A percentile compares a stretch with the other conserved stretches of the same genome.
These are phyloP conservation scores for Melieria picta DNA, from an alignment of 2,888 invertebrate genomes.

Conservation along the genomic window DNA sequence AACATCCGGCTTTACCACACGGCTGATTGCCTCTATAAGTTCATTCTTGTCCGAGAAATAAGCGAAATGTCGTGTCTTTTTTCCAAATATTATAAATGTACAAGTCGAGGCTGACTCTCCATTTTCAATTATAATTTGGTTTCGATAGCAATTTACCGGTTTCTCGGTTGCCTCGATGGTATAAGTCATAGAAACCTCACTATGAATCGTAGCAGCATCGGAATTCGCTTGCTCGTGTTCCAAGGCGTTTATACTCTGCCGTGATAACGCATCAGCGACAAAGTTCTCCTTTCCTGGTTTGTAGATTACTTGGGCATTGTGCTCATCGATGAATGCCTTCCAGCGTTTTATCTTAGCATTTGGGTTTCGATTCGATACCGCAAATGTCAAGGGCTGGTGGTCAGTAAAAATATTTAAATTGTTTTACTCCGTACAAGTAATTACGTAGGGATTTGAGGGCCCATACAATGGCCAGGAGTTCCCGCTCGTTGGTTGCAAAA, in stretches of 20 bases:
- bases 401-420: conserved; percentile 19
- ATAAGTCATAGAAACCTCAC: conserved; percentile 39
- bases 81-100: conserved; percentile 32
- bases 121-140: conserved; percentile 42
- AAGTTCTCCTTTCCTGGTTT: conserved; percentile 27
- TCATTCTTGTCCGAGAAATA: conserved; percentile 26
- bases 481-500: conserved; percentile 23
- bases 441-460: conserved; percentile 13
- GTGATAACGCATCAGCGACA: conserved; percentile 32
- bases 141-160: conserved; percentile 43
- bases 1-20: conserved; percentile 20
- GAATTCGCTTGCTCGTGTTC: conserved; percentile 26
- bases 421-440: conserved; percentile 18
- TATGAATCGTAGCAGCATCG: conserved; percentile 31
- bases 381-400: conserved; percentile 26
- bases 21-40: conserved; percentile 20
- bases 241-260: too few species aligned
- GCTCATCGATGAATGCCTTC: conserved; percentile 25
- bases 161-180: conserved; percentile 41
- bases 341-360: conserved; percentile 33
- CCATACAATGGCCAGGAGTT: not conserved
- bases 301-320: conserved; percentile 21
- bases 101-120: conserved; percentile 13
- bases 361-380: conserved; percentile 27
- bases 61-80: conserved; percentile 35